Evolutionary conservation across 1,140 invertebrate genomes (phyloP), one percentile per base, ranked within the genome.

Genomic region (Apis mellifera): DNA sequence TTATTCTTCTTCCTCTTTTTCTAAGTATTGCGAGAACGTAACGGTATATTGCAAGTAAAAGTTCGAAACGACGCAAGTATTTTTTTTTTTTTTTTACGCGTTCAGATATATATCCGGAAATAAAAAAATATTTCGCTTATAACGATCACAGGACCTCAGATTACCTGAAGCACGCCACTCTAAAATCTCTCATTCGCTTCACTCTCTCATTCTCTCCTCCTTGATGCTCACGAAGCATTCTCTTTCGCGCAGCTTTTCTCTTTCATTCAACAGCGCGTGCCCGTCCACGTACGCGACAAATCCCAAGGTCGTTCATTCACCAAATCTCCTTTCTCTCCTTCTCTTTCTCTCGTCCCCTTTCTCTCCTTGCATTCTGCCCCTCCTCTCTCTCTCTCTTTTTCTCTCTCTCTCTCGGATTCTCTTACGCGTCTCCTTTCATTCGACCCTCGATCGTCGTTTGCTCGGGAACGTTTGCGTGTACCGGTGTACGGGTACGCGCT

Each of bases 71-170:
- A 94, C 93, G 93, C 92, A 94, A 92, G 88, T 92, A 92, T 85
- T 92, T 42, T 42, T 7, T 42, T 42, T 42, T 32, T 42, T 42
- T 42, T 42, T 82, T 91, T 93, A 93, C 92, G 92, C 91, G 91
- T 94, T 93, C 82, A 86, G 87, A 89, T 88, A 87, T 88, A 88
- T 74, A 93, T 92, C 91, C 91, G 90, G 93, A 94, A 94, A 94
- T 94, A 94, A 94, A 94, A 94, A 94, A 94, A 94, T 94, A 94
- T 94, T 94, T 94, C 91, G 93, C 92, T 94, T 94, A 93, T 94
- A 94, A 94, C 93, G 93, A 94, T 94, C 94, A 94, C 94, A 94
- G 94, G 93, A 94, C 94, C 94, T 94, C 93, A 93, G 93, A 94
- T 94, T 93, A 94, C 90, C 91, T 92, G 93, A 94, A 92, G 90